Conservation (phyloP, 2,113 vertebrate species). For the Mola mola region DNA sequence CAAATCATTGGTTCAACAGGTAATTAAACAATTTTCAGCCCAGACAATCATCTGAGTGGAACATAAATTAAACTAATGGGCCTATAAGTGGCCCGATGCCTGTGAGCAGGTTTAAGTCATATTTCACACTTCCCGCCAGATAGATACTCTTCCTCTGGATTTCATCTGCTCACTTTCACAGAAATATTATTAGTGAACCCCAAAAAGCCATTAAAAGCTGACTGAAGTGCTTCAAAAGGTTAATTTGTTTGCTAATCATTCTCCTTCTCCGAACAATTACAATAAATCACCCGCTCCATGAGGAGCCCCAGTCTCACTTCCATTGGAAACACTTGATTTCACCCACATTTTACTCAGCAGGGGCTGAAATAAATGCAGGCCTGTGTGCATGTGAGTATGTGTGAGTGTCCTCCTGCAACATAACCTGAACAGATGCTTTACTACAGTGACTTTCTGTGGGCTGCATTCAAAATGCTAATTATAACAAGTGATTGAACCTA, state of each 20-base stretch:
- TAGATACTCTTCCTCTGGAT: slow-evolving; percentile 26
- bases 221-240: slow-evolving; percentile 54
- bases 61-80: slow-evolving; percentile 46
- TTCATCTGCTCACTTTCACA: slow-evolving; percentile 23
- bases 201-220: slow-evolving; percentile 46
- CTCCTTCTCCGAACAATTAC: slow-evolving; percentile 38
- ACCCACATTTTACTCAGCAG: slow-evolving; percentile 9
- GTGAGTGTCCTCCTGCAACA: slow-evolving; percentile 6
- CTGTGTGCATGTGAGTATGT: background rate
- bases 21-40: slow-evolving; percentile 42
- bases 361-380: slow-evolving; percentile 13
- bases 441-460: background rate
- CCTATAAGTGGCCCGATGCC: slow-evolving; percentile 1
- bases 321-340: slow-evolving; percentile 13
- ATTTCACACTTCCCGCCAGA: slow-evolving; percentile 39
- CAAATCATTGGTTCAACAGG: slow-evolving; percentile 27
- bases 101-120: slow-evolving; percentile 28
- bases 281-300: slow-evolving; percentile 51
- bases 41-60: slow-evolving; percentile 21
- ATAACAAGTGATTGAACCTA: background rate
- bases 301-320: slow-evolving; percentile 30
- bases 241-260: slow-evolving; percentile 60
- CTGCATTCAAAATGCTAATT: background rate
- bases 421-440: slow-evolving; percentile 23
- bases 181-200: slow-evolving; percentile 40